A percentile compares a stretch with the other conserved stretches of the same genome.
Conservation (phyloP, 2,888 invertebrate species). For the Dinocampus coccinellae region DNA sequence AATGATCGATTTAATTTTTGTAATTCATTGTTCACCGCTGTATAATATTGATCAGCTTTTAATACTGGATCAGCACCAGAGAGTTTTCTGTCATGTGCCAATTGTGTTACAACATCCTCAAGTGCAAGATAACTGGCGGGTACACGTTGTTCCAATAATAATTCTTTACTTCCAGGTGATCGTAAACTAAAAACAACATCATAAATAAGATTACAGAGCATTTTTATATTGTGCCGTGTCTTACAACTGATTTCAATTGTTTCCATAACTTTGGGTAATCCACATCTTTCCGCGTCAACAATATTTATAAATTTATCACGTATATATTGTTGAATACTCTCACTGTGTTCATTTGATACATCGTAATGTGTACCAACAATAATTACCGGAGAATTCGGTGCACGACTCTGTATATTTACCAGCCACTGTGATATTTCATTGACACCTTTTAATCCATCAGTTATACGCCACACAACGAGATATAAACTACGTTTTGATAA, state of each 20-base stretch:
- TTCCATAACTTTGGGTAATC: conserved; percentile 92
- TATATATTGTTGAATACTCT: conserved; percentile 90
- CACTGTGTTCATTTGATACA: conserved; percentile 80
- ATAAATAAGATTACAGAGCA: conserved; percentile 92
- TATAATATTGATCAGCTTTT: conserved; percentile 81
- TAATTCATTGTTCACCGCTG: conserved; percentile 70
- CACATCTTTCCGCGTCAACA: conserved; percentile 95
- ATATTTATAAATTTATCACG: conserved; percentile 90
- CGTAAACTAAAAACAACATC: conserved; percentile 92
- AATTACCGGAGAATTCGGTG: conserved; percentile 95
- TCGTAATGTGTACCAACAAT: conserved; percentile 98
- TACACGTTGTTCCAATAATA: conserved; percentile 91
- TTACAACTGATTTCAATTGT: conserved; percentile 93
- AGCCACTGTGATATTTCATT: conserved; percentile 95
- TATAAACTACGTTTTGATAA: conserved; percentile 94
- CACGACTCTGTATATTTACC: conserved; percentile 93
- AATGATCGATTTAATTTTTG: conserved; percentile 80
- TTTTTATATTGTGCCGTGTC: conserved; percentile 89
- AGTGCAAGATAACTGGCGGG: conserved; percentile 95
- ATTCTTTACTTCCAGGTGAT: conserved; percentile 91
- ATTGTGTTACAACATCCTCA: conserved; percentile 89
- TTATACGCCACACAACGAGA: conserved; percentile 94
- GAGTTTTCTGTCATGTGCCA: conserved; percentile 82
- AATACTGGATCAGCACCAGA: conserved; percentile 85
- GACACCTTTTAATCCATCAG: conserved; percentile 90